A percentile compares a stretch with the other conserved stretches of the same genome.
phyloP scores from a whole-genome alignment of 2,113 vertebrate genomes.

The Hippocampus zosterae region DNA sequence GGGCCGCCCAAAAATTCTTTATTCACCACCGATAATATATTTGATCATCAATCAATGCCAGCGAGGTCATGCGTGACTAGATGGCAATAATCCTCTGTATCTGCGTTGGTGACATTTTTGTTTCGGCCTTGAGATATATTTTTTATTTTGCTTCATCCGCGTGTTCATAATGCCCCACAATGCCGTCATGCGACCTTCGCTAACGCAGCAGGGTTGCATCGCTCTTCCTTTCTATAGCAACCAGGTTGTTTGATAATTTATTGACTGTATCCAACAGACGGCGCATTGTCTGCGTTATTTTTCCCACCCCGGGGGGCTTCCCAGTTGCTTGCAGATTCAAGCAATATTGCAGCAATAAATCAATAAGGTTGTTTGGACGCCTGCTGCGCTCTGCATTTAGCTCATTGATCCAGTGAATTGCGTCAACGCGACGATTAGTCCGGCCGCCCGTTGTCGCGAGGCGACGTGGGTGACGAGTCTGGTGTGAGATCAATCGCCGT shows the following conservation, averaged over 20 bases:
- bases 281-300: slow-evolving; percentile 20
- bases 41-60: neutral
- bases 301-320: slow-evolving; percentile 16
- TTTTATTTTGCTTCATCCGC: neutral
- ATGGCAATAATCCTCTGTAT: neutral
- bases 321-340: neutral
- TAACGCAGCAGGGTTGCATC: neutral
- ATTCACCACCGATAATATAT: neutral
- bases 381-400: slow-evolving; percentile 16
- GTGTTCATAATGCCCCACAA: neutral
- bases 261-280: neutral
- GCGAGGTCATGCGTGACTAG: no score
- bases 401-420: slow-evolving; percentile 11
- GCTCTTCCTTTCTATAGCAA: neutral
- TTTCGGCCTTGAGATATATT: neutral
- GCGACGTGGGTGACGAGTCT: neutral
- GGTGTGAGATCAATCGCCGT: neutral
- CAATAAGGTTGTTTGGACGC: neutral
- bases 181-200: no score
- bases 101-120: neutral
- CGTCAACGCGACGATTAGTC: neutral
- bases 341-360: slow-evolving; percentile 3
- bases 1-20: neutral
- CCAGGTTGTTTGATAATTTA: neutral
- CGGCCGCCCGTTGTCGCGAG: neutral